A percentile compares a stretch with the other conserved stretches of the same genome.
Evolutionary conservation across 92 coral and sea anemone species (phyloP).

Genomic region (Chrysogorgia sp.): DNA sequence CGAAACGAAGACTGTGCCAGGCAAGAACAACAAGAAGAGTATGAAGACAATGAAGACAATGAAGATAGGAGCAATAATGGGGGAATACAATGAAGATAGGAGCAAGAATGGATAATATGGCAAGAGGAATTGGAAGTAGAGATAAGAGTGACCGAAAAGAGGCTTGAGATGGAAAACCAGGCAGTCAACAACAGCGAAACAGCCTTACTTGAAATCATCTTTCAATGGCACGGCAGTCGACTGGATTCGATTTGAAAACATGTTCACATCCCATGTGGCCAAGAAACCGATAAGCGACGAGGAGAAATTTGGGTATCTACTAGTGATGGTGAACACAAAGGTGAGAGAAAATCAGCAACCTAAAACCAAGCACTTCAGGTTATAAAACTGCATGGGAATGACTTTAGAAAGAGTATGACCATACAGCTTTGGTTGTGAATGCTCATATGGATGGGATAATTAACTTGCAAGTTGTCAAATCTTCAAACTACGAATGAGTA

Average conservation of each 20-base stretch:
- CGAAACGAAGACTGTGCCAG: conserved; percentile 15
- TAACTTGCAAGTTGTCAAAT: conserved; percentile 44
- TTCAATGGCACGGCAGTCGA: conserved; percentile 63
- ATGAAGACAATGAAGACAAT: too few relatives aligned
- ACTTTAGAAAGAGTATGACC: conserved; percentile 57
- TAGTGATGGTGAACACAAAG: conserved; percentile 54
- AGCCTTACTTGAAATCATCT: conserved; percentile 51
- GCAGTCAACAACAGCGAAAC: conserved; percentile 42
- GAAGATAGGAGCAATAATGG: too few relatives aligned
- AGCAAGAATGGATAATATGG: too few relatives aligned
- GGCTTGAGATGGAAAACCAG: conserved; percentile 46
- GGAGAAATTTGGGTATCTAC: conserved; percentile 67
- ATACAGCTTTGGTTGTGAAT: conserved; percentile 52
- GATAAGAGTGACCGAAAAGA: conserved; percentile 54
- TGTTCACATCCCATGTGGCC: conserved; percentile 51
- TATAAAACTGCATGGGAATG: conserved; percentile 56
- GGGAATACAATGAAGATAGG: too few relatives aligned
- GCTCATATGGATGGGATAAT: conserved; percentile 69
- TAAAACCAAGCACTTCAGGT: conserved; percentile 30
- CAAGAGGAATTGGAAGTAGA: conserved; percentile 24
- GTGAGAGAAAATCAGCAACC: conserved; percentile 57
- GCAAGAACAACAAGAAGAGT: conserved; percentile 18
- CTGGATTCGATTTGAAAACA: conserved; percentile 67
- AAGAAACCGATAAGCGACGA: conserved; percentile 51
- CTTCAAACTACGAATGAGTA: conserved; percentile 44